Percentiles rank a stretch among this genome's conserved stretches.
Evolutionary conservation across 2,113 vertebrate species (phyloP).

Genomic region (Bos javanicus): DNA sequence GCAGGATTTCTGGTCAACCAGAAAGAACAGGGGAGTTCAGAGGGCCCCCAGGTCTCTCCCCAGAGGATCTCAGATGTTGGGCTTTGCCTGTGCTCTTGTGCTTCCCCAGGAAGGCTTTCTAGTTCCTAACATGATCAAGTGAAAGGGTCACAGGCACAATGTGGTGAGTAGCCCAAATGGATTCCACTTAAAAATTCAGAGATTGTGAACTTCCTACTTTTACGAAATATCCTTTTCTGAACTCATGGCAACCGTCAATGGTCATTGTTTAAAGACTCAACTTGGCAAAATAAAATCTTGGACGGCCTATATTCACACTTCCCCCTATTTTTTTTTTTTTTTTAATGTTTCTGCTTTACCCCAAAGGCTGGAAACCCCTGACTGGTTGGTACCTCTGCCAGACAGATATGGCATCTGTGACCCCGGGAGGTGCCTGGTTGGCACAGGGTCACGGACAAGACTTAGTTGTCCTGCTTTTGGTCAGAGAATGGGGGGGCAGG

Average conservation of each 20-base stretch:
- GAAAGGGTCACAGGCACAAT: rapidly evolving
- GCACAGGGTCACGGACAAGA: not conserved
- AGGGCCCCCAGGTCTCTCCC: not conserved
- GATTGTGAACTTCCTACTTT: not conserved
- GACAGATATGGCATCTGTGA: not conserved
- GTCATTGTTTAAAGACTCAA: not conserved
- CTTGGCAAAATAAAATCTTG: conserved; percentile 28
- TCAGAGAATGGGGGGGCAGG: not conserved
- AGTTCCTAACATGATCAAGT: not conserved
- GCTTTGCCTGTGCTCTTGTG: not conserved
- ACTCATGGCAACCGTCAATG: not conserved
- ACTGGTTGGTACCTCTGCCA: not conserved
- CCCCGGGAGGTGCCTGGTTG: not conserved
- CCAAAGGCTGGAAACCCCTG: not conserved
- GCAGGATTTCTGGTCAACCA: not conserved
- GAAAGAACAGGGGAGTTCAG: not conserved
- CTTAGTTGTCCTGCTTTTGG: not conserved
- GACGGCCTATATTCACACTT: not conserved
- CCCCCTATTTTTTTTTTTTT: not conserved
- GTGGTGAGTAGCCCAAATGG: not conserved
- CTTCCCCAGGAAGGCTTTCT: rapidly evolving
- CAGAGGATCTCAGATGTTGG: not conserved
- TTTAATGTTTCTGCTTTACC: not conserved
- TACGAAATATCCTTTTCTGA: not conserved
- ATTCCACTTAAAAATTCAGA: not conserved